Evolutionary conservation across 1,140 invertebrate species (phyloP).

Genomic region (Drosophila eugracilis): DNA sequence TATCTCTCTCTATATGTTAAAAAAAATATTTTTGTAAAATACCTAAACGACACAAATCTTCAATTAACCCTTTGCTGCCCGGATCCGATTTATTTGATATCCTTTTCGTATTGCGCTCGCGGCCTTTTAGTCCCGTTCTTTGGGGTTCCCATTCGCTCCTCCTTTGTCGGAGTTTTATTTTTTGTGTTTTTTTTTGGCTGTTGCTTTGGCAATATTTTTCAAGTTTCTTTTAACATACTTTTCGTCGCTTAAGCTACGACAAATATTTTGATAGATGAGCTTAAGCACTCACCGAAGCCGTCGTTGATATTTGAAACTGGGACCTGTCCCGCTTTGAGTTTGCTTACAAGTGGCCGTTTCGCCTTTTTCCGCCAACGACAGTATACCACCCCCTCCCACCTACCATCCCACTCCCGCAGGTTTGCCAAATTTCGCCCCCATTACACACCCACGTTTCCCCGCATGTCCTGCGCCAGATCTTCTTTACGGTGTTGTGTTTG

Average conservation of each 20-base stretch:
- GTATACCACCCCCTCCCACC: not conserved
- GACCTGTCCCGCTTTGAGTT: constrained; percentile 49
- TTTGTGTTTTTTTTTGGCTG: constrained; percentile 1
- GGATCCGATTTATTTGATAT: constrained; percentile 10
- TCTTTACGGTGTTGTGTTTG: constrained; percentile 46
- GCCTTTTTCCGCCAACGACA: constrained; percentile 10
- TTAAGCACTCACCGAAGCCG: constrained; percentile 54
- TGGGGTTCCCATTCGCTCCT: not conserved
- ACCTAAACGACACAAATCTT: constrained; percentile 27
- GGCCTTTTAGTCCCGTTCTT: constrained; percentile 11
- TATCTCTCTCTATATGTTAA: too few relatives aligned
- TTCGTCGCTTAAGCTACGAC: constrained; percentile 50
- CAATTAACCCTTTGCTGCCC: constrained; percentile 26
- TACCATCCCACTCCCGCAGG: constrained; percentile 7
- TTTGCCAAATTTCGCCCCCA: constrained; percentile 19
- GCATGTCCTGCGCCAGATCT: constrained; percentile 22
- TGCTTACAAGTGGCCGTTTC: constrained; percentile 51
- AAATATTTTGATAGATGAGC: constrained; percentile 66
- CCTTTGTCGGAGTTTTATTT: not conserved
- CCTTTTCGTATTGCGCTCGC: constrained; percentile 5
- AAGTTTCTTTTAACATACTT: constrained; percentile 45
- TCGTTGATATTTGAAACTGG: constrained; percentile 61
- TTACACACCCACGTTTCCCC: not conserved
- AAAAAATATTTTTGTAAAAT: too few relatives aligned
- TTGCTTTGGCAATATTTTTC: constrained; percentile 32